Conservation (phyloP, 2,888 invertebrate genomes). For the Tanytarsus gracilentus region DNA sequence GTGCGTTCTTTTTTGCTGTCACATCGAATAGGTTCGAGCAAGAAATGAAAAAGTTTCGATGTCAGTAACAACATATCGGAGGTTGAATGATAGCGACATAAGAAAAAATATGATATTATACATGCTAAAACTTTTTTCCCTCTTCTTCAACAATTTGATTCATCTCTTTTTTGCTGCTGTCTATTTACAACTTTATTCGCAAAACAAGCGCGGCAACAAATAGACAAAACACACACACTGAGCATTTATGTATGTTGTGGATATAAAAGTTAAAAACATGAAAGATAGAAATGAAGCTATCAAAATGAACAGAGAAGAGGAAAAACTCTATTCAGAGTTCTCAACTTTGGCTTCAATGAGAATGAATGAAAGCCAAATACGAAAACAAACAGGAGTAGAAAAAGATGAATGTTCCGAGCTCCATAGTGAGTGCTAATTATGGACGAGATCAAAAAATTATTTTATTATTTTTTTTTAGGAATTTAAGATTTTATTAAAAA, state of each 20-base stretch:
- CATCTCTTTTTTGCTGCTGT: neutral
- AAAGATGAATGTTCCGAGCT: too few species aligned
- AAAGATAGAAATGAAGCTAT: constrained; percentile 26
- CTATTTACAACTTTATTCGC: neutral
- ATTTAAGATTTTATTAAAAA: too few species aligned
- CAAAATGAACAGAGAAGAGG: constrained; percentile 12
- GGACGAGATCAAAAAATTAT: too few species aligned
- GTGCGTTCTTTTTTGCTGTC: neutral
- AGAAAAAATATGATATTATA: constrained; percentile 17
- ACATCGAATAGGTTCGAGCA: neutral
- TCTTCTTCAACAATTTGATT: neutral
- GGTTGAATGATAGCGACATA: neutral
- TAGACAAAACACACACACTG: constrained; percentile 1
- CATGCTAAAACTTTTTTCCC: constrained; percentile 7
- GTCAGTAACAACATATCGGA: neutral
- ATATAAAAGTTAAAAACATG: neutral
- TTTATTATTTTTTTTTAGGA: too few species aligned
- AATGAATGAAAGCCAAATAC: constrained; percentile 4
- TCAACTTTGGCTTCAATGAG: too few species aligned
- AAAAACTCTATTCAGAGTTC: constrained; percentile 7
- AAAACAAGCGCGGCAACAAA: too few species aligned
- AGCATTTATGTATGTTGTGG: too few species aligned
- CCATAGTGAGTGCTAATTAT: too few species aligned
- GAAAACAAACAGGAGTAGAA: neutral
- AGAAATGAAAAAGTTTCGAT: neutral